Percentiles rank a stretch among this genome's conserved stretches.
Evolutionary conservation across 2,797 vertebrate genomes (phyloP).

Genomic region (Anguilla megastoma): DNA sequence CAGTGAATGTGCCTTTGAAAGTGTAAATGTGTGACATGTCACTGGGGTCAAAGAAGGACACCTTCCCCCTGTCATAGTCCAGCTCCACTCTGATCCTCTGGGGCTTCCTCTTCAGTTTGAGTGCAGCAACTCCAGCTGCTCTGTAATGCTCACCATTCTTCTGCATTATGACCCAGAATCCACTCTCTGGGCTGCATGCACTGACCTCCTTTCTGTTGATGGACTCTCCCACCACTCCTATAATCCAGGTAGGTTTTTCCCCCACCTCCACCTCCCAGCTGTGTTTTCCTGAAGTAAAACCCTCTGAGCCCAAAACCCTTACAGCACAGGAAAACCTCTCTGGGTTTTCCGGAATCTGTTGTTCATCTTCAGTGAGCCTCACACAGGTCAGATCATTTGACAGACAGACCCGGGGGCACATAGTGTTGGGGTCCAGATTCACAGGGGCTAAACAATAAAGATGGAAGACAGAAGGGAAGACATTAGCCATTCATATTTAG

Average conservation of each 20-base stretch:
- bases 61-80: conserved; percentile 50
- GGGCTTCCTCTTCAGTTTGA: conserved; percentile 43
- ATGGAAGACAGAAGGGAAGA: not conserved
- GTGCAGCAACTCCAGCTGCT: conserved; percentile 38
- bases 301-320: not conserved
- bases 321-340: conserved; percentile 10
- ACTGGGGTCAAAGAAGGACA: conserved; percentile 52
- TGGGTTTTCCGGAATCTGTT: conserved; percentile 9
- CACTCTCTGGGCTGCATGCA: conserved; percentile 38
- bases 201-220: conserved; percentile 58
- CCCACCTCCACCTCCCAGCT: conserved; percentile 60
- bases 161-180: conserved; percentile 51
- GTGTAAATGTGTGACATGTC: not conserved
- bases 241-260: conserved; percentile 46
- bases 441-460: conserved; percentile 39
- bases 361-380: not conserved
- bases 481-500: no score
- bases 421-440: conserved; percentile 31
- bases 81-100: conserved; percentile 49
- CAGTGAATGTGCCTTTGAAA: conserved; percentile 44
- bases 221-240: conserved; percentile 49
- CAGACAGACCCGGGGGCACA: not conserved
- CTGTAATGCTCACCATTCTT: not conserved
- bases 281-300: conserved; percentile 45
- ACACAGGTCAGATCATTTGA: conserved; percentile 25